These are phyloP conservation scores for Ylistrum balloti DNA, from an alignment of 1,140 invertebrate species.

Conservation along the genomic window DNA sequence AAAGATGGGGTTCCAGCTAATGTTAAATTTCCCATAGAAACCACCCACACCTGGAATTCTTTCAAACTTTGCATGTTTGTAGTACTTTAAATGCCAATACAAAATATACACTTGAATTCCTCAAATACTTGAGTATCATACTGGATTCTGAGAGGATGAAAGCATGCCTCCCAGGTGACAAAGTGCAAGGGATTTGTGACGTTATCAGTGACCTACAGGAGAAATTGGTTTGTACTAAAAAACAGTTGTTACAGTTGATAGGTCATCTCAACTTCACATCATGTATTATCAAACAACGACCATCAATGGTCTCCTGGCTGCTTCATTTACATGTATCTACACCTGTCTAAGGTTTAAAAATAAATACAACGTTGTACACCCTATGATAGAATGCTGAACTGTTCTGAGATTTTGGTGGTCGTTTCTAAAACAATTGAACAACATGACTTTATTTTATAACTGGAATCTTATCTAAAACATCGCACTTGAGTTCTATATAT, in stretches of 20 bases:
- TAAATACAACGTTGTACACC: constrained; percentile 47
- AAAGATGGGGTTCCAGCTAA: too few relatives aligned
- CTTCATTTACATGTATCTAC: not conserved
- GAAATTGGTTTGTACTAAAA: constrained; percentile 25
- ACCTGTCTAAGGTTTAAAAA: not conserved
- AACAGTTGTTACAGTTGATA: constrained; percentile 44
- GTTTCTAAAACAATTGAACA: constrained; percentile 44
- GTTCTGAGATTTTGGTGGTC: constrained; percentile 42
- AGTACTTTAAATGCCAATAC: too few relatives aligned
- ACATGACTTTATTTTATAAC: constrained; percentile 35
- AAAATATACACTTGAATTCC: too few relatives aligned
- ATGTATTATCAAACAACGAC: not conserved
- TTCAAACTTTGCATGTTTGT: too few relatives aligned
- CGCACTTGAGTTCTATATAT: constrained; percentile 43
- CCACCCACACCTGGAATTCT: too few relatives aligned
- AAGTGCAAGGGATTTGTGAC: constrained; percentile 40
- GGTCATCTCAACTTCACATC: constrained; percentile 49
- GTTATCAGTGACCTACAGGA: not conserved
- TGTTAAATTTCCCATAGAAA: too few relatives aligned
- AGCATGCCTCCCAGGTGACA: constrained; percentile 27
- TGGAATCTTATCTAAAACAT: not conserved
- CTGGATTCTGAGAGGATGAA: constrained; percentile 43
- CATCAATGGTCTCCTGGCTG: not conserved
- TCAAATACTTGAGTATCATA: constrained; percentile 43
- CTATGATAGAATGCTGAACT: not conserved